These are phyloP conservation scores for Tachysurus fulvidraco DNA, from an alignment of 2,113 vertebrate species.

Conservation along the genomic window DNA sequence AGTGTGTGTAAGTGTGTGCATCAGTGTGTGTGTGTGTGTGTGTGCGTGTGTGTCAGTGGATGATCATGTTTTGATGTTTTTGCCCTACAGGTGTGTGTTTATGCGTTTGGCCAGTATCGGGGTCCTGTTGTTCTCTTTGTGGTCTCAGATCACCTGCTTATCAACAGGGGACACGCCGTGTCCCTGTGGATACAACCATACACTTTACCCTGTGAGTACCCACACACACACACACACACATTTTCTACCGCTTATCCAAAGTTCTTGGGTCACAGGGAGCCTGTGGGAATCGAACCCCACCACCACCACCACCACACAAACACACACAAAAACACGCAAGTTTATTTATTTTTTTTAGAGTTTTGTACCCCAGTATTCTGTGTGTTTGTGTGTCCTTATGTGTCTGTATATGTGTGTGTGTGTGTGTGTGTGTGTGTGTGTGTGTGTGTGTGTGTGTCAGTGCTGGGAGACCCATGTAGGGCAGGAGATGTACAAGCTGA, in stretches of 20 bases:
- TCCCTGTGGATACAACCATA: conserved; percentile 87
- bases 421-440: conserved; percentile 3
- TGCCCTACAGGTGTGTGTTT: conserved; percentile 84
- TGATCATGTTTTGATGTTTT: neutral
- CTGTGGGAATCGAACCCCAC: too few species aligned
- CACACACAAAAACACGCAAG: too few species aligned
- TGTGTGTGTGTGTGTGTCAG: conserved; percentile 65
- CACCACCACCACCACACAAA: too few species aligned
- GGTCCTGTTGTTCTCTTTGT: conserved; percentile 87
- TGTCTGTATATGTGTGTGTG: neutral
- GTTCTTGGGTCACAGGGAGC: too few species aligned
- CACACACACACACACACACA: conserved; percentile 26
- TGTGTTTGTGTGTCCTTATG: neutral
- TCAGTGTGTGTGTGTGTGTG: too few species aligned
- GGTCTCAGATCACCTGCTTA: conserved; percentile 85
- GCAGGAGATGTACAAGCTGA: conserved; percentile 97
- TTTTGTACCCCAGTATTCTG: neutral
- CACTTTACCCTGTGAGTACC: conserved; percentile 83
- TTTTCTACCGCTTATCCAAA: too few species aligned
- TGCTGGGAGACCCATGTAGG: conserved; percentile 96
- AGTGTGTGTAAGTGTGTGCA: neutral
- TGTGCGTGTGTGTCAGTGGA: neutral
- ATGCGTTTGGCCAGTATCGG: conserved; percentile 89
- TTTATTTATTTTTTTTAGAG: neutral
- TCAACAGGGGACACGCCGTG: conserved; percentile 63